Percentiles rank a stretch among this genome's conserved stretches.
phyloP scores from a whole-genome alignment of 2,797 vertebrate species.

The Benthosema pterotum region DNA sequence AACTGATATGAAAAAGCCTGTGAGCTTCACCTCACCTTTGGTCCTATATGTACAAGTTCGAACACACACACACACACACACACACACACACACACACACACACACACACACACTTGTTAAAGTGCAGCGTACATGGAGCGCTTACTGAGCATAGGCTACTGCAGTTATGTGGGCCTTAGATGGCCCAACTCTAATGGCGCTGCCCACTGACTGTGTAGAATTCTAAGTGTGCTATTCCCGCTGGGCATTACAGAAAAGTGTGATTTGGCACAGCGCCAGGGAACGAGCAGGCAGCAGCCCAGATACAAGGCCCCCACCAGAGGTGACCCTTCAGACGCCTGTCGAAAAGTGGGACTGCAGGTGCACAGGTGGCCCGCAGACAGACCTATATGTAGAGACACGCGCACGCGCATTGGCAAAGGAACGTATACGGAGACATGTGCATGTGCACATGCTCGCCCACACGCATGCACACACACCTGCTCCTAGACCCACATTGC shows the following conservation, averaged over 20 bases:
- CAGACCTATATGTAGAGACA: conserved; percentile 6
- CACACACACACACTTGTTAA: too few species aligned
- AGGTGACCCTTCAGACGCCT: conserved; percentile 64
- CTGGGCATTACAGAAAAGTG: conserved; percentile 55
- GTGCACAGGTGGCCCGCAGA: conserved; percentile 53
- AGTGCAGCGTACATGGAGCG: too few species aligned
- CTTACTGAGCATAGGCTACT: conserved; percentile 22
- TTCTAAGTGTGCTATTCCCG: conserved; percentile 58
- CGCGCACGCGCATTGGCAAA: not conserved
- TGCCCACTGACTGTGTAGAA: conserved; percentile 43
- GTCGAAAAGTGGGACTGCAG: conserved; percentile 55
- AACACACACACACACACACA: not conserved
- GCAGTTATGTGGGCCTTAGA: conserved; percentile 44
- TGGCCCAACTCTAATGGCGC: conserved; percentile 54
- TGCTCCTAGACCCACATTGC: not conserved
- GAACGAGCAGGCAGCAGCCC: conserved; percentile 41
- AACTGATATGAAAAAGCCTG: too few species aligned
- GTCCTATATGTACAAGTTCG: too few species aligned
- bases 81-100: conserved; percentile 1
- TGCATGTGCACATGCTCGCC: not conserved
- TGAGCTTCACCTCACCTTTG: too few species aligned
- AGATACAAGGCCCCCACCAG: conserved; percentile 51
- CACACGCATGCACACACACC: not conserved
- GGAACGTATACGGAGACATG: not conserved
- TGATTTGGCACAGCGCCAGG: conserved; percentile 51